A percentile compares a stretch with the other conserved stretches of the same genome.
Evolutionary conservation across 2,797 vertebrate genomes (phyloP).

Genomic region (Pyrocephalus nanus): DNA sequence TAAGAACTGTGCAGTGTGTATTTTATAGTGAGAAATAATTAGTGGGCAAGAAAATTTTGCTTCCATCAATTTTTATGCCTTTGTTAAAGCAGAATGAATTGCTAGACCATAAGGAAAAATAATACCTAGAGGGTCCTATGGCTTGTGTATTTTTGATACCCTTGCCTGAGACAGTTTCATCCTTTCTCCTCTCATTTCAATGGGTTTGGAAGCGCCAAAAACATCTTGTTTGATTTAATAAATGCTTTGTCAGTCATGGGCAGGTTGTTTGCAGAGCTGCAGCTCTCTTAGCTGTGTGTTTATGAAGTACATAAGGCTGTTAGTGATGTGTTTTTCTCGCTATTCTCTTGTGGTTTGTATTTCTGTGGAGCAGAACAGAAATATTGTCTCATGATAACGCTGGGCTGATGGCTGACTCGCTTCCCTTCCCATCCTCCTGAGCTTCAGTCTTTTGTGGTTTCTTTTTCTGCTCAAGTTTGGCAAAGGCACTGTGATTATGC

Average conservation of each 20-base stretch:
- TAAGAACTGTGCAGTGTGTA: not conserved
- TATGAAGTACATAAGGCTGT: constrained; percentile 8
- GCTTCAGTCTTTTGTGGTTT: not conserved
- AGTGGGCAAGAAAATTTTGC: not conserved
- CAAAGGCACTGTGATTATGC: not conserved
- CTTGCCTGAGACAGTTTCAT: not conserved
- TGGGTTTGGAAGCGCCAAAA: constrained; percentile 34
- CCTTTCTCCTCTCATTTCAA: not conserved
- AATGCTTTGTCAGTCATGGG: constrained; percentile 46
- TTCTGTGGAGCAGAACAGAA: constrained; percentile 23
- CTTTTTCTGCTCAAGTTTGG: not conserved
- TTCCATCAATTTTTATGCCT: not conserved
- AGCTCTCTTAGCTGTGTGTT: constrained; percentile 33
- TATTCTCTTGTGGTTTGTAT: constrained; percentile 27
- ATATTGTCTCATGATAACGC: not conserved
- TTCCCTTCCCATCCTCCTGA: not conserved
- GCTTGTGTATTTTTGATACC: not conserved
- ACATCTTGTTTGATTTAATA: constrained; percentile 51
- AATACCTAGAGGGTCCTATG: not conserved
- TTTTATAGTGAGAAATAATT: constrained; percentile 3
- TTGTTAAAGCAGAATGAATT: not conserved
- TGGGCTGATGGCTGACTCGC: not conserved
- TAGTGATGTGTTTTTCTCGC: not conserved
- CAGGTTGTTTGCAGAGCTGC: constrained; percentile 29
- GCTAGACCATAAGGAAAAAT: not conserved